These are phyloP conservation scores for Calameuta idolon DNA, from an alignment of 2,888 invertebrate species.

Conservation along the genomic window DNA sequence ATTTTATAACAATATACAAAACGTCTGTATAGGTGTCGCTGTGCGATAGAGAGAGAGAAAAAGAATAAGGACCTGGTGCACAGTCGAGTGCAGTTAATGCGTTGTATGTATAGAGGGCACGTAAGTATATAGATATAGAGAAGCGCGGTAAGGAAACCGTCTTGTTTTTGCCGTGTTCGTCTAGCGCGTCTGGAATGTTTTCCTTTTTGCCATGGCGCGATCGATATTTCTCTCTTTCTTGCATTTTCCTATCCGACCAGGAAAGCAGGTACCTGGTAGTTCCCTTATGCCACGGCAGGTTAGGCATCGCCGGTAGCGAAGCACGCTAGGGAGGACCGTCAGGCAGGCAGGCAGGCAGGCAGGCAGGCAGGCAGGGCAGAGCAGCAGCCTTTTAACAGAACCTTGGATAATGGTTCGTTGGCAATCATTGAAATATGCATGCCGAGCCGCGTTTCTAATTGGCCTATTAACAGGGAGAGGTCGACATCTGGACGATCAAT, in stretches of 20 bases:
- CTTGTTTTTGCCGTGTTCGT: not conserved
- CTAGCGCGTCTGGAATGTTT: not conserved
- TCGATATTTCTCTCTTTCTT: not conserved
- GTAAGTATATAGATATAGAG: not conserved
- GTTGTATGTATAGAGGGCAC: not conserved
- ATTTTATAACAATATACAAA: not conserved
- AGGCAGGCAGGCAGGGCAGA: not conserved
- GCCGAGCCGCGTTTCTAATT: not conserved
- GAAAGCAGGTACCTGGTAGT: not conserved
- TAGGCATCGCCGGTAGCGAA: not conserved
- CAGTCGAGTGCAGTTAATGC: not conserved
- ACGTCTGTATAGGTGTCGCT: not conserved
- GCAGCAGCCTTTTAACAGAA: not conserved
- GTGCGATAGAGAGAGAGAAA: not conserved
- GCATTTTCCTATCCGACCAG: not conserved
- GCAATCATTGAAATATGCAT: conserved; percentile 10
- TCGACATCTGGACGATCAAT: conserved; percentile 1
- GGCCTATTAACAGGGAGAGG: conserved; percentile 7
- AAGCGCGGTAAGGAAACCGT: not conserved
- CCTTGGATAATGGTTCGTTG: conserved; percentile 1
- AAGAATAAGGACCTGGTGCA: not conserved
- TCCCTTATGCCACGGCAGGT: not conserved
- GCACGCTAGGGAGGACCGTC: not conserved
- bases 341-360: no score
- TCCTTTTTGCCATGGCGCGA: not conserved